Conservation (phyloP, 2,888 invertebrate species). For the Tromatobia lineatoria region DNA sequence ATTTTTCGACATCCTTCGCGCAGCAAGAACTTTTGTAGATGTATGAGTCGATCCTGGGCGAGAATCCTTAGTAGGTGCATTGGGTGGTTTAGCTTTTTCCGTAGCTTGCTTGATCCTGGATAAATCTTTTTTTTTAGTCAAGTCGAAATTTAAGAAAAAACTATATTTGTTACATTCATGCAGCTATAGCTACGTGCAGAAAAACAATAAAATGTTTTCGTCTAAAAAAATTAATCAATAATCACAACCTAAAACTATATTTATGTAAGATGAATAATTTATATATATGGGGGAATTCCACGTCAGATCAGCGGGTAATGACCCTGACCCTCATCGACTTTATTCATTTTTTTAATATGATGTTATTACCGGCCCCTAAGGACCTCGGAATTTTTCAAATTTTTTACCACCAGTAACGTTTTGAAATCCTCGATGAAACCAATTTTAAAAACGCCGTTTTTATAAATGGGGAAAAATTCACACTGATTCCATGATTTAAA, state of each 20-base stretch:
- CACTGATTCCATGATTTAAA: too few relatives aligned
- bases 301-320: too few relatives aligned
- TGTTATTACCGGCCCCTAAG: too few relatives aligned
- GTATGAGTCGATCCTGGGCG: constrained; percentile 73
- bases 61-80: constrained; percentile 66
- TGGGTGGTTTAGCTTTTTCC: constrained; percentile 71
- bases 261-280: not conserved
- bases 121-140: constrained; percentile 44
- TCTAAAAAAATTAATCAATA: too few relatives aligned
- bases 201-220: constrained; percentile 22
- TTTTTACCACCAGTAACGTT: too few relatives aligned
- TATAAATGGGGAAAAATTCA: too few relatives aligned
- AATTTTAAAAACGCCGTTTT: too few relatives aligned
- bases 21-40: constrained; percentile 75
- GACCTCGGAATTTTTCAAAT: too few relatives aligned
- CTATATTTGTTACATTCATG: constrained; percentile 19
- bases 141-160: not conserved
- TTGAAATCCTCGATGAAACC: too few relatives aligned
- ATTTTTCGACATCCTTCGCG: constrained; percentile 75
- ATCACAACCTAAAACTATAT: not conserved
- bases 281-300: too few relatives aligned
- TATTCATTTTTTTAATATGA: too few relatives aligned
- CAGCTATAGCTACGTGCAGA: constrained; percentile 49
- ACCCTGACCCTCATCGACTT: too few relatives aligned
- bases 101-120: constrained; percentile 81